Conservation (phyloP, 2,113 vertebrate species). For the Prinia subflava region DNA sequence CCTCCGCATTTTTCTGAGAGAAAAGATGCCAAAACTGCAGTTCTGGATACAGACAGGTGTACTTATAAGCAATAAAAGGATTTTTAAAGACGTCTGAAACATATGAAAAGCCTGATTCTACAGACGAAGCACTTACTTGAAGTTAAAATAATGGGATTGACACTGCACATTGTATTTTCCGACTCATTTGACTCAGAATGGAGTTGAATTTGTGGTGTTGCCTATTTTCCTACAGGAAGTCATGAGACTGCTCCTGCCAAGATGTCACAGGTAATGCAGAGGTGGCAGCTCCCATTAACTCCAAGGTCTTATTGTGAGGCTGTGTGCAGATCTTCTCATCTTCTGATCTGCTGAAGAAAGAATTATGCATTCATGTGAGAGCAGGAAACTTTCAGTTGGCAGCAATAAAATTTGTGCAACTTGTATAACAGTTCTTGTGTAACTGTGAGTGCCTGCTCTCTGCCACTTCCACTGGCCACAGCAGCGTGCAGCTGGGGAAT, state of each 20-base stretch:
- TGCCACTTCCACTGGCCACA: neutral
- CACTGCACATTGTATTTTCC: neutral
- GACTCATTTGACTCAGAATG: neutral
- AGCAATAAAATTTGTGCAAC: neutral
- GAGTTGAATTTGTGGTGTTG: neutral
- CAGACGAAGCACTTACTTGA: neutral
- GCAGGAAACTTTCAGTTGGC: neutral
- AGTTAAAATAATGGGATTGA: neutral
- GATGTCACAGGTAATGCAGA: neutral
- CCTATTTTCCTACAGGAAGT: neutral
- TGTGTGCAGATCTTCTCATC: neutral
- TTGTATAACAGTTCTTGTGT: neutral
- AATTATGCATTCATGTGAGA: neutral
- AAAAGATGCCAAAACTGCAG: neutral
- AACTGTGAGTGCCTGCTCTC: neutral
- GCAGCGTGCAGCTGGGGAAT: neutral
- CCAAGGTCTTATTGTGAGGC: neutral
- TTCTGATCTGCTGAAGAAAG: neutral
- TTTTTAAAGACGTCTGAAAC: neutral
- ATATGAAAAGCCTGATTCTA: neutral
- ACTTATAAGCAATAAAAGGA: neutral
- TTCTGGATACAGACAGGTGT: neutral
- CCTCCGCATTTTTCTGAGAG: neutral
- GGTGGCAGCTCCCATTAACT: neutral
- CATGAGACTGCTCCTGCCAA: neutral